phyloP scores from a whole-genome alignment of 2,113 vertebrate genomes.

The Plecturocebus donacophilus region DNA sequence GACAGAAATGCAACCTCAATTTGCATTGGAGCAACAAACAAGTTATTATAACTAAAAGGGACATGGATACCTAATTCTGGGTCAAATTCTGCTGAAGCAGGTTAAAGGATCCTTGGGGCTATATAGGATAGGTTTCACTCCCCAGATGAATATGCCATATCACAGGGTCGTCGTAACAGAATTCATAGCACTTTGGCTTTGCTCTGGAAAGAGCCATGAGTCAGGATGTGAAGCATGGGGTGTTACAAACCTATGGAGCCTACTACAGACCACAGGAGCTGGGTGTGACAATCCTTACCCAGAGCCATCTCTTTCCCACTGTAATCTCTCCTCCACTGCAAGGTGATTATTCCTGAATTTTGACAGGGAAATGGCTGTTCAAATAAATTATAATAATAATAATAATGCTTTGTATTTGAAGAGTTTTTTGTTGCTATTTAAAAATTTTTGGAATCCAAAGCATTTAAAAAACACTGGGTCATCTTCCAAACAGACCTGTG shows the following conservation, averaged over 20 bases:
- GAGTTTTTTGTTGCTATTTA: constrained; percentile 16
- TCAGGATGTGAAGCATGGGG: constrained; percentile 81
- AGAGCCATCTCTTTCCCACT: constrained; percentile 82
- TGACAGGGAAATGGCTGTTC: constrained; percentile 83
- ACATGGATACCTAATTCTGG: constrained; percentile 75
- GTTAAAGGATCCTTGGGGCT: constrained; percentile 69
- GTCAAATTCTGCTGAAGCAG: constrained; percentile 74
- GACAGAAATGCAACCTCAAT: constrained; percentile 75
- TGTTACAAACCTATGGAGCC: constrained; percentile 81
- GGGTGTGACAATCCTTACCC: constrained; percentile 81
- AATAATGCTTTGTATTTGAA: constrained; percentile 80
- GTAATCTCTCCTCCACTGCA: constrained; percentile 82
- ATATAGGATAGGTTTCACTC: constrained; percentile 61
- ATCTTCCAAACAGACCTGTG: constrained; percentile 77
- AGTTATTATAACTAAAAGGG: constrained; percentile 73
- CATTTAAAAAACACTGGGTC: constrained; percentile 78
- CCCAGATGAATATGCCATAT: constrained; percentile 70
- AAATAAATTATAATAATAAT: constrained; percentile 81
- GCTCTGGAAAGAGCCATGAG: constrained; percentile 80
- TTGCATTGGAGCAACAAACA: constrained; percentile 73
- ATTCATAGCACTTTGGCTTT: constrained; percentile 76
- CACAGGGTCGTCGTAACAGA: constrained; percentile 72
- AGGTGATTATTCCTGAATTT: constrained; percentile 82
- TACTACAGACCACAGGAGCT: constrained; percentile 82
- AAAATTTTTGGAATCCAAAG: constrained; percentile 72